phyloP scores from a whole-genome alignment of 1,140 invertebrate genomes.

The Calycopis cecrops region DNA sequence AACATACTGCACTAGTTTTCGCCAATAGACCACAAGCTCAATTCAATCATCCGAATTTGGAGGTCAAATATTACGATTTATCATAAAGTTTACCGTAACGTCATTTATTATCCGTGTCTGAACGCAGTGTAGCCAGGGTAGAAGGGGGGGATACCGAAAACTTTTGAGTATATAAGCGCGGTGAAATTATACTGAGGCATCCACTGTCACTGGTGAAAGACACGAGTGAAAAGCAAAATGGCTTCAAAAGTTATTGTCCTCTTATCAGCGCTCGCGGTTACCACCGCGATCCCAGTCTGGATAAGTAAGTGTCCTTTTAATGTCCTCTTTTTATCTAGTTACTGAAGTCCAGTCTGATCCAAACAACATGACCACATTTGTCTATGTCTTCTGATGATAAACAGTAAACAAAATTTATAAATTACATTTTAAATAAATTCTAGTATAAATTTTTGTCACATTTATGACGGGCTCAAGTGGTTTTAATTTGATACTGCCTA shows the following conservation, averaged over 20 bases:
- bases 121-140: background rate
- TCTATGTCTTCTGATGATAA: too few species aligned
- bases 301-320: background rate
- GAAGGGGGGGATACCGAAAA: background rate
- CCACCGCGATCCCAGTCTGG: background rate
- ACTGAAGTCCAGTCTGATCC: too few species aligned
- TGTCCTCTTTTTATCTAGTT: too few species aligned
- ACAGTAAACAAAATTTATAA: too few species aligned
- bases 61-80: background rate
- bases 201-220: background rate
- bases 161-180: constrained; percentile 7
- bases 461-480: too few species aligned
- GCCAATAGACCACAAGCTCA: too few species aligned
- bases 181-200: background rate
- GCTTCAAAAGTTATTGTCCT: constrained; percentile 3
- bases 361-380: too few species aligned
- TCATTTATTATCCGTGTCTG: background rate
- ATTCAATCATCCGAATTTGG: too few species aligned
- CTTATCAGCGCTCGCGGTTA: background rate
- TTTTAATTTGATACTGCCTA: too few species aligned
- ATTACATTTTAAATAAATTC: too few species aligned
- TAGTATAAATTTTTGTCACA: too few species aligned
- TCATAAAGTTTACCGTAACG: constrained; percentile 4
- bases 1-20: too few species aligned
- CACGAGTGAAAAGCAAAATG: constrained; percentile 1